A percentile compares a stretch with the other conserved stretches of the same genome.
These are phyloP conservation scores for Oryzias woworae DNA, from an alignment of 2,113 vertebrate species.

Conservation along the genomic window DNA sequence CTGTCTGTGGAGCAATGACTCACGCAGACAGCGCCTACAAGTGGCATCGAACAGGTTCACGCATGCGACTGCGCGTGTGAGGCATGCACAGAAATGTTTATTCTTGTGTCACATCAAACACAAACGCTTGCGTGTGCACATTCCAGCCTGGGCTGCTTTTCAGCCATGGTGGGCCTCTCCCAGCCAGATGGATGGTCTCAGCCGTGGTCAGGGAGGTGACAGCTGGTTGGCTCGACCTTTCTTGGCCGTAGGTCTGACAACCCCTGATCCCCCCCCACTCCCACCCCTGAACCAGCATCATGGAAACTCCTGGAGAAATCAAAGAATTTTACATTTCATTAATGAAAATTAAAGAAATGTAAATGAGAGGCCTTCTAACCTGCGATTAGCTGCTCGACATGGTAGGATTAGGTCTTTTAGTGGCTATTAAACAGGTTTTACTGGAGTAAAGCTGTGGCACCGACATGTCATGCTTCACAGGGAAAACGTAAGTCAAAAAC, in stretches of 20 bases:
- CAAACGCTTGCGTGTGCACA: constrained; percentile 19
- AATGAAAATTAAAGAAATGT: constrained; percentile 57
- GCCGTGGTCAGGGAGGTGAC: constrained; percentile 73
- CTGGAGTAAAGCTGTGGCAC: constrained; percentile 29
- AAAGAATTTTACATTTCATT: constrained; percentile 13
- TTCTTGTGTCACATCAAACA: constrained; percentile 19
- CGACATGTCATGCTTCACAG: constrained; percentile 30
- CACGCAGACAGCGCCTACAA: constrained; percentile 42
- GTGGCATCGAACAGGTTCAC: constrained; percentile 6
- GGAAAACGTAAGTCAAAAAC: constrained; percentile 36
- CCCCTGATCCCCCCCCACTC: constrained; percentile 48
- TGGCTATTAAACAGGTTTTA: constrained; percentile 47
- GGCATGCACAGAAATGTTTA: constrained; percentile 22
- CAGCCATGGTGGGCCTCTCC: constrained; percentile 65
- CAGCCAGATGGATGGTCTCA: constrained; percentile 76
- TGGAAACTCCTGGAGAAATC: constrained; percentile 64
- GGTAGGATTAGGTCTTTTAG: constrained; percentile 56
- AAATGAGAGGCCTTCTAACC: constrained; percentile 54
- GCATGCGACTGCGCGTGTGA: neutral
- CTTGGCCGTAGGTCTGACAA: constrained; percentile 67
- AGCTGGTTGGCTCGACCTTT: constrained; percentile 71
- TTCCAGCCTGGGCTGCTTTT: constrained; percentile 50
- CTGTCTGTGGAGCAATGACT: constrained; percentile 51
- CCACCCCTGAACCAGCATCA: constrained; percentile 58
- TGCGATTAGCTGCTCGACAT: constrained; percentile 34